Conservation (phyloP, 1,140 invertebrate species). For the Aricia agestis region DNA sequence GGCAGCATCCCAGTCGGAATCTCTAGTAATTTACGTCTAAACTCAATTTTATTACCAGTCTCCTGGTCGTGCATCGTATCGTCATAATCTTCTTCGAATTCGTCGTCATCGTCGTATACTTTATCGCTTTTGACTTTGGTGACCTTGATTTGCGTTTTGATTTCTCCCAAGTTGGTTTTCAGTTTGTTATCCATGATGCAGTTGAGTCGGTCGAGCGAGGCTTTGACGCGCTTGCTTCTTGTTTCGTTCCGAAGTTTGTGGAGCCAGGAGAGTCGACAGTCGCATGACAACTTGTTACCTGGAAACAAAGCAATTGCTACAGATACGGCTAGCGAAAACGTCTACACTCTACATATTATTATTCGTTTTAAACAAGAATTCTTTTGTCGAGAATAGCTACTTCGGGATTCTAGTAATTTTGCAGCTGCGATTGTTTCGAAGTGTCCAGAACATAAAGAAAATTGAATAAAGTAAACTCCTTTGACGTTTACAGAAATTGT, state of each 20-base stretch:
- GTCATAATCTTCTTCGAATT: slow-evolving; percentile 54
- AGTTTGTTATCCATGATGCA: slow-evolving; percentile 79
- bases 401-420: too few species aligned
- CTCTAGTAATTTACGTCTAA: slow-evolving; percentile 74
- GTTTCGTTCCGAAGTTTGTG: slow-evolving; percentile 84
- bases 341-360: slow-evolving; percentile 8
- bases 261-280: slow-evolving; percentile 87
- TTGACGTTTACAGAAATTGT: too few species aligned
- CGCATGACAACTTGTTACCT: slow-evolving; percentile 87
- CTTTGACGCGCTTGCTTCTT: slow-evolving; percentile 79
- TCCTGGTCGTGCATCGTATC: slow-evolving; percentile 63
- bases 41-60: slow-evolving; percentile 52
- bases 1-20: slow-evolving; percentile 80
- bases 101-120: slow-evolving; percentile 50
- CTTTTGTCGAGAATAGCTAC: too few species aligned
- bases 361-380: neutral
- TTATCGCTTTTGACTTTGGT: slow-evolving; percentile 35
- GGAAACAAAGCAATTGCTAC: slow-evolving; percentile 41
- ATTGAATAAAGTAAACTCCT: too few species aligned
- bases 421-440: too few species aligned
- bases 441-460: too few species aligned
- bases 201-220: slow-evolving; percentile 79
- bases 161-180: slow-evolving; percentile 37
- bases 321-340: neutral
- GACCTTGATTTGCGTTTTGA: slow-evolving; percentile 40